Evolutionary conservation across 2,888 invertebrate species (phyloP), one percentile per base, ranked within the genome.

Genomic region (Cactoblastis cactorum): DNA sequence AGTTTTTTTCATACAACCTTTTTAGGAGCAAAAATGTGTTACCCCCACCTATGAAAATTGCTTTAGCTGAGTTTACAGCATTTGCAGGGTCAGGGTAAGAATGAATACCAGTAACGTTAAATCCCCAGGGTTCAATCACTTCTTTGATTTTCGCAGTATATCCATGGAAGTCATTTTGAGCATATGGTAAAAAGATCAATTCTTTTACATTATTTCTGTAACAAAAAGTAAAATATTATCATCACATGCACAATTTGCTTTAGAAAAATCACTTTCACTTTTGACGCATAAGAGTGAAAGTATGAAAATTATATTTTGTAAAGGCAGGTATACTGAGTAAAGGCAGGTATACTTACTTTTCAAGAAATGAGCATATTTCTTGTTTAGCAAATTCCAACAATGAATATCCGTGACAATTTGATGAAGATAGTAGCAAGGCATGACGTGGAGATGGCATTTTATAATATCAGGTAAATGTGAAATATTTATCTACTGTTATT

Each of bases 31-130:
- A 84, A 76, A 96, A 96, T 17, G 95, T 95, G 71, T 96, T 96
- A 39, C 96, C 96, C 45, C 96, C 96, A 6, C 95, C 96, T 32
- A 96, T 80, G 76, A 94, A 95, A 60, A 96, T 92, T 22, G 94
- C 94, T 78, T 94, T 88, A 0, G 94, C 93, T 17, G 83, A 74
- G 46, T 85, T 77, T 0, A 95, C 80, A 15, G 93, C 93, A 50
- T 83, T 73, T 3, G 80, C 67, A 12, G 92, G 92, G 74, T 93
- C 86, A 6, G 83, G 53, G 53, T 81, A 83, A 18, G 90, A 88
- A 71, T 96, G 95, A 39, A 95, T 85, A 8, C 95, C 92, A 53
- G 90, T 90, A 1, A 95, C 91, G 51, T 88, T 72, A 65, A 91
- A 92, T 18, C 94, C 95, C 93, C 94, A 94, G 45, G 91, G 89